A percentile compares a stretch with the other conserved stretches of the same genome.
Conservation (phyloP, 2,113 vertebrate genomes). For the Cardinalis cardinalis region DNA sequence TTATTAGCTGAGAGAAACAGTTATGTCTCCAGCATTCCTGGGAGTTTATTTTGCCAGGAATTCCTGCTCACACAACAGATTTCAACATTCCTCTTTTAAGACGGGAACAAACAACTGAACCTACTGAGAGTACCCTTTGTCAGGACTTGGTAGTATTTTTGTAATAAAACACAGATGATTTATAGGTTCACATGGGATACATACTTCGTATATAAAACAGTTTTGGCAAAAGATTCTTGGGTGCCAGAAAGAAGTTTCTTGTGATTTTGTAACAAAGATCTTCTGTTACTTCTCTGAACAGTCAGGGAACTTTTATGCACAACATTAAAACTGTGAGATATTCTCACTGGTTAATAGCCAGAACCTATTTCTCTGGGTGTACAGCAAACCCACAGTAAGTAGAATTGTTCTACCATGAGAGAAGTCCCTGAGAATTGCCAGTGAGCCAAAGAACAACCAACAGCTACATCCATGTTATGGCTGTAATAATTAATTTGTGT, state of each 20-base stretch:
- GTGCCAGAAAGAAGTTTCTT: constrained; percentile 40
- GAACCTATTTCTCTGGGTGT: background rate
- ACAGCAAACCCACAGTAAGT: background rate
- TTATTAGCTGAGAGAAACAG: constrained; percentile 45
- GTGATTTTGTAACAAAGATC: constrained; percentile 35
- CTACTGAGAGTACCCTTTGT: constrained; percentile 47
- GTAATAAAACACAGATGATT: constrained; percentile 63
- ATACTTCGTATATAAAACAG: constrained; percentile 20
- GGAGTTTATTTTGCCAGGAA: constrained; percentile 27
- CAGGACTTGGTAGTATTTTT: constrained; percentile 27
- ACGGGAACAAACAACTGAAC: constrained; percentile 32
- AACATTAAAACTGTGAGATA: background rate
- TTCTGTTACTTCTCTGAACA: constrained; percentile 15
- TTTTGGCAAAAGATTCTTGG: constrained; percentile 9
- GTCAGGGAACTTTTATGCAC: background rate
- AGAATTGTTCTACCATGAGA: background rate
- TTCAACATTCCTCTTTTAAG: constrained; percentile 45
- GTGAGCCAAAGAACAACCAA: background rate
- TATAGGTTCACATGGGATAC: constrained; percentile 33
- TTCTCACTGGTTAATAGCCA: background rate
- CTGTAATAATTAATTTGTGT: background rate
- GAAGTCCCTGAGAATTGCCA: background rate
- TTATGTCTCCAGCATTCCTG: constrained; percentile 27
- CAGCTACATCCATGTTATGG: background rate
- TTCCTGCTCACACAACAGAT: constrained; percentile 27